phyloP scores from a whole-genome alignment of 2,113 vertebrate species.

The Choloepus hoffmanni region DNA sequence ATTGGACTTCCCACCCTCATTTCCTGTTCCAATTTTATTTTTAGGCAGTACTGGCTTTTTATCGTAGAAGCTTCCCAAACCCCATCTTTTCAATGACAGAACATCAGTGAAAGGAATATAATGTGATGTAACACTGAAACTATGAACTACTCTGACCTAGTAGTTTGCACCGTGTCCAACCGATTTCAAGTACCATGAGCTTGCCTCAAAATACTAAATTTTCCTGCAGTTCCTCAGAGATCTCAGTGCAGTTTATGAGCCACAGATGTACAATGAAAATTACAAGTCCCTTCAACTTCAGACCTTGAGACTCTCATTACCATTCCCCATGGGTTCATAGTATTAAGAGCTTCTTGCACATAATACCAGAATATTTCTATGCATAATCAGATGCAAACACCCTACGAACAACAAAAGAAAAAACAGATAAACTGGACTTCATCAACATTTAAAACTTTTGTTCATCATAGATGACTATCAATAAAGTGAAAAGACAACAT shows the following conservation, averaged over 20 bases:
- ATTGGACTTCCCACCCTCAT: no score
- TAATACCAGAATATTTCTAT: slow-evolving; percentile 3
- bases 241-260: slow-evolving; percentile 32
- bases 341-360: slow-evolving; percentile 4
- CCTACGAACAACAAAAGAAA: no score
- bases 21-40: no score
- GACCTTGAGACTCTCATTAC: neutral
- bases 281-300: neutral
- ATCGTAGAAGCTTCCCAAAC: neutral
- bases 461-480: no score
- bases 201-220: slow-evolving; percentile 23
- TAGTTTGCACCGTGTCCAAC: neutral
- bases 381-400: neutral
- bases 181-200: slow-evolving; percentile 7
- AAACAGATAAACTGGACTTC: no score
- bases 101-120: slow-evolving; percentile 5
- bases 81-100: slow-evolving; percentile 6
- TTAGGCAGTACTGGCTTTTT: neutral
- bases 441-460: no score
- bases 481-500: no score
- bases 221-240: neutral
- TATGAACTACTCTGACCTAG: neutral
- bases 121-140: slow-evolving; percentile 17
- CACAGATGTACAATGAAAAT: slow-evolving; percentile 17
- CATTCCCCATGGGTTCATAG: neutral